phyloP scores from a whole-genome alignment of 1,140 invertebrate species.

The Brachionus paranguensis region DNA sequence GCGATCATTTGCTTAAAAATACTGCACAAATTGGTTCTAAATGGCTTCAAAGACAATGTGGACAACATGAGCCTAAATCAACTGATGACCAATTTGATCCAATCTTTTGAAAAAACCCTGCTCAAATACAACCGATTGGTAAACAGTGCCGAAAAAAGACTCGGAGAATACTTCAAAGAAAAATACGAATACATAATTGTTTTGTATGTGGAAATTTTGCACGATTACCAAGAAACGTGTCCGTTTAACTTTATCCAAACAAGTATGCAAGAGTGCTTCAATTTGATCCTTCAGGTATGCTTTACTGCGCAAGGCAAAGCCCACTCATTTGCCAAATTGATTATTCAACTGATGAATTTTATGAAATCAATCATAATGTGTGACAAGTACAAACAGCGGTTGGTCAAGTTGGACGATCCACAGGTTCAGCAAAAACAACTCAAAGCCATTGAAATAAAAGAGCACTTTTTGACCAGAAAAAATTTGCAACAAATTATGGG shows the following conservation, averaged over 20 bases:
- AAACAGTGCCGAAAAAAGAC: neutral
- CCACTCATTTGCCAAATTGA: conserved; percentile 60
- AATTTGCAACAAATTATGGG: conserved; percentile 71
- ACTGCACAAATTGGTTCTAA: conserved; percentile 30
- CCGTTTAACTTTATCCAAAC: conserved; percentile 29
- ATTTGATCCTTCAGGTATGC: conserved; percentile 29
- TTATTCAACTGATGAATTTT: conserved; percentile 79
- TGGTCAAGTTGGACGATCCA: conserved; percentile 5
- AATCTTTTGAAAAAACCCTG: conserved; percentile 7
- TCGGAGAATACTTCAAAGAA: conserved; percentile 33
- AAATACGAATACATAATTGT: conserved; percentile 38
- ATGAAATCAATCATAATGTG: conserved; percentile 75
- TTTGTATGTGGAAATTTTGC: neutral
- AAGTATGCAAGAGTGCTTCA: neutral
- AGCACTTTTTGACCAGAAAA: conserved; percentile 66
- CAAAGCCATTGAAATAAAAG: conserved; percentile 66
- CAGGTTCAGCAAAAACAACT: neutral
- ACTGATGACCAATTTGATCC: neutral
- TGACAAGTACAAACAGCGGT: conserved; percentile 64
- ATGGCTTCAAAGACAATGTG: conserved; percentile 28
- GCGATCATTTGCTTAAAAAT: conserved; percentile 35
- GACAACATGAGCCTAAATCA: neutral
- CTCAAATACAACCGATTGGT: neutral
- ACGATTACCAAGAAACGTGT: conserved; percentile 33
- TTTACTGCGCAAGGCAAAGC: conserved; percentile 23